phyloP scores from a whole-genome alignment of 2,888 invertebrate genomes.

The Drosophila paramelanica region DNA sequence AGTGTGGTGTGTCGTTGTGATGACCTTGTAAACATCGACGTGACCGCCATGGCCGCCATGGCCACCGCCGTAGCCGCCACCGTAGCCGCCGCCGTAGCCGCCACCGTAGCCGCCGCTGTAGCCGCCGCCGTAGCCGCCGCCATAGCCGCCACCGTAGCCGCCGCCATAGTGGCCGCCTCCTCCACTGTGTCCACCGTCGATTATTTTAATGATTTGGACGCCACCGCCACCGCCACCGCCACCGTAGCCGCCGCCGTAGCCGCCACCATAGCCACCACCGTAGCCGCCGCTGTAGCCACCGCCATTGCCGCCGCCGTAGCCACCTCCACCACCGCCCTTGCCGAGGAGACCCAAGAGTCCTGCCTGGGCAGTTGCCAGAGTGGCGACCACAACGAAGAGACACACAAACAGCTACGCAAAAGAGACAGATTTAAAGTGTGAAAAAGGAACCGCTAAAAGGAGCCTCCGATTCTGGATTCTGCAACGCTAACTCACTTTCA shows the following conservation, averaged over 20 bases:
- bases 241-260: too few relatives aligned
- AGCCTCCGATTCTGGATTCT: constrained; percentile 27
- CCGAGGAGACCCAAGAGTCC: constrained; percentile 61
- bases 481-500: constrained; percentile 69
- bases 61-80: constrained; percentile 32
- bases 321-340: constrained; percentile 58
- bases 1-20: constrained; percentile 15
- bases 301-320: constrained; percentile 37
- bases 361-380: constrained; percentile 62
- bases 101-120: constrained; percentile 20
- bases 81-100: constrained; percentile 29
- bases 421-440: constrained; percentile 21
- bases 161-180: constrained; percentile 32
- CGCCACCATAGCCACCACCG: constrained; percentile 28
- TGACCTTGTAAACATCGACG: constrained; percentile 17
- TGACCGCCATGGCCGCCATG: constrained; percentile 22
- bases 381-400: constrained; percentile 64
- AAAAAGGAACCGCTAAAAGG: constrained; percentile 12
- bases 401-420: constrained; percentile 63
- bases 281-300: constrained; percentile 29
- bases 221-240: constrained; percentile 38
- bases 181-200: constrained; percentile 38
- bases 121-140: constrained; percentile 12
- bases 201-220: constrained; percentile 41
- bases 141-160: constrained; percentile 4